These are phyloP conservation scores for Galeopterus variegatus DNA, from an alignment of 2,113 vertebrate species.

Conservation along the genomic window DNA sequence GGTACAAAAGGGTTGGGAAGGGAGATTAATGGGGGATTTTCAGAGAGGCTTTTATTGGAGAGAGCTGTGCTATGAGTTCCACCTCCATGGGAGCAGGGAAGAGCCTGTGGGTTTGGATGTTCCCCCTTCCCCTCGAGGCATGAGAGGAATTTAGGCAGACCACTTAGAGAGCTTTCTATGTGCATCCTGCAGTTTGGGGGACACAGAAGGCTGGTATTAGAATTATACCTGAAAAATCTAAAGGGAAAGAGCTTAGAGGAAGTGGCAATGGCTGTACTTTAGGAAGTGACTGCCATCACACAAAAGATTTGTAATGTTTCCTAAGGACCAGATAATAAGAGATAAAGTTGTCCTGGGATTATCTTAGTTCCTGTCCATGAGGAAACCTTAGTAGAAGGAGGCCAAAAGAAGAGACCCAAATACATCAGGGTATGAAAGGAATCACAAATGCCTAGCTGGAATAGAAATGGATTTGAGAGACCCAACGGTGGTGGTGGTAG, in stretches of 20 bases:
- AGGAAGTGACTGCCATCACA: not conserved
- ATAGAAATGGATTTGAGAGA: not conserved
- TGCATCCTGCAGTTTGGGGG: not conserved
- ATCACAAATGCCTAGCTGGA: not conserved
- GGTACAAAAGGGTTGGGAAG: not conserved
- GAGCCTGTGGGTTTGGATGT: not conserved
- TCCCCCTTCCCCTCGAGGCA: not conserved
- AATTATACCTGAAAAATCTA: constrained; percentile 23
- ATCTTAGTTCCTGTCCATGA: not conserved
- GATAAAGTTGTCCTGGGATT: not conserved
- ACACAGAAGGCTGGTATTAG: not conserved
- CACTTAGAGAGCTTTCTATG: not conserved
- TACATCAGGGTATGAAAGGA: not conserved
- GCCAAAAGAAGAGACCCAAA: not conserved
- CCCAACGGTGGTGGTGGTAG: not conserved
- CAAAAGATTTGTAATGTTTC: not conserved
- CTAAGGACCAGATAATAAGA: not conserved
- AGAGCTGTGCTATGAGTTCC: not conserved
- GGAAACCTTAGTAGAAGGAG: not conserved
- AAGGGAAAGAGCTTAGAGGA: not conserved
- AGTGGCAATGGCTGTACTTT: not conserved
- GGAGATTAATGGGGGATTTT: not conserved
- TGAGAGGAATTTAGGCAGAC: not conserved
- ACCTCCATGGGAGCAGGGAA: not conserved
- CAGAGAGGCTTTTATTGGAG: not conserved